Evolutionary conservation across 64 coral and sea anemone species (phyloP).

Genomic region (Trachythela sp.): DNA sequence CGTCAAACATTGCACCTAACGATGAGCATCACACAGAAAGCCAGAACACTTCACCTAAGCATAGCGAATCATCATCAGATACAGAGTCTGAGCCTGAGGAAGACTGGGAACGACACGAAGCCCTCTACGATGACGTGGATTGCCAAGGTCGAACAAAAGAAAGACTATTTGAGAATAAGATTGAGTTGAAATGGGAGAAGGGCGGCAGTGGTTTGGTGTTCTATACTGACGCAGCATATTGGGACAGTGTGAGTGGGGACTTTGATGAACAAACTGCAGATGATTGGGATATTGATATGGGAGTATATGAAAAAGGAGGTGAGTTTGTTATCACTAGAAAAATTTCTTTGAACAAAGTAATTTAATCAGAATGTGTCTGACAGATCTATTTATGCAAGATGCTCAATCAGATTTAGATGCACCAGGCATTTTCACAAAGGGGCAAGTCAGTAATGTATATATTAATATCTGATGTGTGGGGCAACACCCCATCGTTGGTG

Average conservation of each 20-base stretch:
- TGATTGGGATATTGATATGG: constrained; percentile 99
- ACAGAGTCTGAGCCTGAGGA: constrained; percentile 31
- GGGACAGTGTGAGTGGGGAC: constrained; percentile 80
- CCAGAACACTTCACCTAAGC: no score
- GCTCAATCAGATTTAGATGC: no score
- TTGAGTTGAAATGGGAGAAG: constrained; percentile 98
- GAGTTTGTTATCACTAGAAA: neutral
- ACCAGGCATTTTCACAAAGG: no score
- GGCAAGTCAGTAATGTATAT: no score
- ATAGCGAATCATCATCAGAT: neutral
- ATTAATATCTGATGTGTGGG: no score
- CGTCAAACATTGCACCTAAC: no score
- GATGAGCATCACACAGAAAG: no score
- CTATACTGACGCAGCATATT: constrained; percentile 97
- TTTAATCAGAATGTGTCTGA: neutral
- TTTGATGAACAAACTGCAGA: constrained; percentile 98
- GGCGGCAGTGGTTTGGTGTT: constrained; percentile 98
- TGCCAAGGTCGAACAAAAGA: constrained; percentile 88
- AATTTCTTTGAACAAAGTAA: neutral
- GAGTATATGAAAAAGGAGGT: constrained; percentile 96
- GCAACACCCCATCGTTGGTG: no score
- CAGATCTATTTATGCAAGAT: neutral
- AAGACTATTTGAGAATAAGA: constrained; percentile 89
- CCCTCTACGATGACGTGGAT: constrained; percentile 83
- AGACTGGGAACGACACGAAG: constrained; percentile 97